Evolutionary conservation across 2,888 invertebrate genomes (phyloP).

Genomic region (Amphipoea lucens): DNA sequence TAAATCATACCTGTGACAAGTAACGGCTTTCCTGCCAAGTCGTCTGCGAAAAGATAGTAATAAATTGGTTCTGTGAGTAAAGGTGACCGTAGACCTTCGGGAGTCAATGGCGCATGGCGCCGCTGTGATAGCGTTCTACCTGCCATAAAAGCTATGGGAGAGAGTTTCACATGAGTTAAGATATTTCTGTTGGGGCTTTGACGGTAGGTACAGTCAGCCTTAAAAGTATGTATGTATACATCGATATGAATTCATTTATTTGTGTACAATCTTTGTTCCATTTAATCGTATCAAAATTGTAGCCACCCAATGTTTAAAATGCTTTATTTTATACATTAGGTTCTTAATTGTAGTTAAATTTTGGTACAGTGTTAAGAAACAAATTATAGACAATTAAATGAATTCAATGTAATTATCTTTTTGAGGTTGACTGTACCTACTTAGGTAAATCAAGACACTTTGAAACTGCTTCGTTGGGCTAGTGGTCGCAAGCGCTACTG

Average conservation of each 20-base stretch:
- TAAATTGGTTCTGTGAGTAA: conserved; percentile 75
- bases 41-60: conserved; percentile 83
- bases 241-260: background rate
- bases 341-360: background rate
- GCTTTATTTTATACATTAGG: too few species aligned
- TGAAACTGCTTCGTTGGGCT: background rate
- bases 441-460: background rate
- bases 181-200: conserved; percentile 6
- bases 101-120: conserved; percentile 75
- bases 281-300: background rate
- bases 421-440: background rate
- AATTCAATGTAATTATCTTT: background rate
- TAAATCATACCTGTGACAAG: conserved; percentile 85
- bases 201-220: background rate
- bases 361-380: too few species aligned
- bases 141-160: conserved; percentile 52
- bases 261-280: background rate
- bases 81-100: conserved; percentile 73
- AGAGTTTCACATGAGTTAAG: conserved; percentile 37
- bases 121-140: conserved; percentile 53
- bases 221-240: too few species aligned
- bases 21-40: conserved; percentile 75
- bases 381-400: background rate
- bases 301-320: too few species aligned
- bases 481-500: background rate